Percentiles rank a stretch among this genome's conserved stretches.
These are phyloP conservation scores for Palythoa grandiflora DNA, from an alignment of 92 coral and sea anemone species.

Conservation along the genomic window DNA sequence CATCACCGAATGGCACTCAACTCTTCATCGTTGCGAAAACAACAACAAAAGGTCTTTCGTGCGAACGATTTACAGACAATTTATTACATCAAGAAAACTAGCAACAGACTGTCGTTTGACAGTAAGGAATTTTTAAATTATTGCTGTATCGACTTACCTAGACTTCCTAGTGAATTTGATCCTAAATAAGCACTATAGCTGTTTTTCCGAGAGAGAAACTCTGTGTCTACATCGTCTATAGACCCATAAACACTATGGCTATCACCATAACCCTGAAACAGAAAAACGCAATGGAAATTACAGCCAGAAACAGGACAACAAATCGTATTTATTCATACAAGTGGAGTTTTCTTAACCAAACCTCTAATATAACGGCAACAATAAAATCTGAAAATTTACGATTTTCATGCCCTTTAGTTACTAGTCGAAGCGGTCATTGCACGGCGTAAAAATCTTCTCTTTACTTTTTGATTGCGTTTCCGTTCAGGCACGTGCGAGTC, in stretches of 20 bases:
- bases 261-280: constrained; percentile 65
- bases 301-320: constrained; percentile 16
- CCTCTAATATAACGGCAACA: constrained; percentile 6
- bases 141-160: constrained; percentile 79
- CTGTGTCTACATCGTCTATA: constrained; percentile 92
- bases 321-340: constrained; percentile 42
- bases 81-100: constrained; percentile 20
- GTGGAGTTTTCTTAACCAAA: constrained; percentile 26
- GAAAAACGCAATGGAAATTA: constrained; percentile 43
- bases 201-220: constrained; percentile 89
- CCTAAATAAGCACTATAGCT: constrained; percentile 83
- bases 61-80: constrained; percentile 39
- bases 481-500: constrained; percentile 80
- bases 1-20: constrained; percentile 29
- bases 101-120: neutral
- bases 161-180: constrained; percentile 84
- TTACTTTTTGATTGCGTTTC: constrained; percentile 65
- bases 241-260: constrained; percentile 86
- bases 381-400: constrained; percentile 15
- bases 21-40: constrained; percentile 42
- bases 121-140: constrained; percentile 26
- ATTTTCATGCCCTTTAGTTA: constrained; percentile 29
- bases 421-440: constrained; percentile 39
- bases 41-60: constrained; percentile 37
- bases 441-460: constrained; percentile 32